These are phyloP conservation scores for Myathropa florea DNA, from an alignment of 2,888 invertebrate species.

Conservation along the genomic window DNA sequence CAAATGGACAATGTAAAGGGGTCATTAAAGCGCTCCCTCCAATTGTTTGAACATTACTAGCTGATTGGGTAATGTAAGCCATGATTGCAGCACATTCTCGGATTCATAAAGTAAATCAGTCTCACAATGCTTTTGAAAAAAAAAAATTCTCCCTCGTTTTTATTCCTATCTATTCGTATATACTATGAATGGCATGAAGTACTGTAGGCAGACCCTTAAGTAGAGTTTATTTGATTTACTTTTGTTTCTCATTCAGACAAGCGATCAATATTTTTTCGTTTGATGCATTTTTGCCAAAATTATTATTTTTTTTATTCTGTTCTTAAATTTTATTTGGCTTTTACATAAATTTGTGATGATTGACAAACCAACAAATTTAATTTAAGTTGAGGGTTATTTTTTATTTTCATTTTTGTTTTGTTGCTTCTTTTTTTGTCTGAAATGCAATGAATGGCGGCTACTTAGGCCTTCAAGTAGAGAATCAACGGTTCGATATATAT, in stretches of 20 bases:
- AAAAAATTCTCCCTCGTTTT: slow-evolving; percentile 27
- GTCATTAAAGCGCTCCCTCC: slow-evolving; percentile 29
- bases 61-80: slow-evolving; percentile 37
- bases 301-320: background rate
- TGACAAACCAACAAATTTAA: background rate
- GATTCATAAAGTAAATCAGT: slow-evolving; percentile 35
- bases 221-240: slow-evolving; percentile 21
- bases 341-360: background rate
- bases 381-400: background rate
- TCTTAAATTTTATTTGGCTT: background rate
- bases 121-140: slow-evolving; percentile 52
- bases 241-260: background rate
- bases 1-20: slow-evolving; percentile 63
- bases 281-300: background rate
- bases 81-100: slow-evolving; percentile 32
- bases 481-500: no score
- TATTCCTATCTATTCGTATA: background rate
- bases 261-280: background rate
- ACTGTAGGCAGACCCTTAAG: slow-evolving; percentile 34
- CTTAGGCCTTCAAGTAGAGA: no score
- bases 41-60: slow-evolving; percentile 30
- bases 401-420: background rate
- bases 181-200: slow-evolving; percentile 45
- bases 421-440: background rate
- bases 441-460: no score